These are phyloP conservation scores for Cosmia pyralina DNA, from an alignment of 2,888 invertebrate genomes.

Conservation along the genomic window DNA sequence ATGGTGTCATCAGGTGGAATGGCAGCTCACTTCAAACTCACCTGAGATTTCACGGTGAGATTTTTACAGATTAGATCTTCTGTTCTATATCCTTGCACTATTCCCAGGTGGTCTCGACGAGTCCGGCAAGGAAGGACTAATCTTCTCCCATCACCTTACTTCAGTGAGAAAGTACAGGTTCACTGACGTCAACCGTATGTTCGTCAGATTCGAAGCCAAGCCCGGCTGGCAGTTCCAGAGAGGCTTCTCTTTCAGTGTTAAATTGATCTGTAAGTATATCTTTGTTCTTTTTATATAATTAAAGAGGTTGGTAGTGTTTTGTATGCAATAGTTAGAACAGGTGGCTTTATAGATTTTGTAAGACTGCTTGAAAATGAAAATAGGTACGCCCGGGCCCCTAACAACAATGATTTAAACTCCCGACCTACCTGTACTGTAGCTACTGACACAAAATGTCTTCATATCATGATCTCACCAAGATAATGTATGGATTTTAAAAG, in stretches of 20 bases:
- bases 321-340: background rate
- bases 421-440: too few species aligned
- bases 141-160: slow-evolving; percentile 79
- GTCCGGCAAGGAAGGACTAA: slow-evolving; percentile 74
- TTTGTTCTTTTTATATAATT: background rate
- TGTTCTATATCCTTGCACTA: background rate
- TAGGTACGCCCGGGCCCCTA: too few species aligned
- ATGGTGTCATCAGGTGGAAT: too few species aligned
- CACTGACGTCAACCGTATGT: slow-evolving; percentile 78
- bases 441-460: too few species aligned
- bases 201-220: slow-evolving; percentile 78
- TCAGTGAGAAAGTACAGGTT: slow-evolving; percentile 77
- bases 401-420: too few species aligned
- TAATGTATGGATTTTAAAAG: too few species aligned
- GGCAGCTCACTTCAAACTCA: too few species aligned
- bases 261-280: slow-evolving; percentile 79
- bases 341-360: too few species aligned
- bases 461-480: too few species aligned
- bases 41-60: too few species aligned
- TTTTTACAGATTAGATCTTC: too few species aligned
- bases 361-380: too few species aligned
- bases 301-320: background rate
- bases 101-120: slow-evolving; percentile 78
- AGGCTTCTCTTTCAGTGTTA: slow-evolving; percentile 81
- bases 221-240: slow-evolving; percentile 64